These are phyloP conservation scores for Miichthys miiuy DNA, from an alignment of 2,797 vertebrate species.

Conservation along the genomic window DNA sequence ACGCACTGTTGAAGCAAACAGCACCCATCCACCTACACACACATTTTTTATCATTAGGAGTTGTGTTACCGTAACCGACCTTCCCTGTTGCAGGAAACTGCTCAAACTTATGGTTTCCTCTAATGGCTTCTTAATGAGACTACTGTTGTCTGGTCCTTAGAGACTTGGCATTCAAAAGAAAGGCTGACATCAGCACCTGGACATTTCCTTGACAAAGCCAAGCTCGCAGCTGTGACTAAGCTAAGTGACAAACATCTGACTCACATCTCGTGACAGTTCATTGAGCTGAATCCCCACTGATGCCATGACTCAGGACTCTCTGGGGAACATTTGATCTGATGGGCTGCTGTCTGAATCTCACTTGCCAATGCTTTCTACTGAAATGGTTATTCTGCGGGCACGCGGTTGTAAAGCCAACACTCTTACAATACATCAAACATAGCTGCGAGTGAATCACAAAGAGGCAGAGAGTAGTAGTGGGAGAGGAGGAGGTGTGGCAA, in stretches of 20 bases:
- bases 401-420: background rate
- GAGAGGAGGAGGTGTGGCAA: slow-evolving; percentile 34
- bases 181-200: slow-evolving; percentile 57
- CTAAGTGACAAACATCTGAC: slow-evolving; percentile 63
- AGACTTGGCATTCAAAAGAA: slow-evolving; percentile 31
- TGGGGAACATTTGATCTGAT: slow-evolving; percentile 19
- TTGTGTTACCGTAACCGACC: background rate
- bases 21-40: background rate
- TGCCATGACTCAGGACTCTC: slow-evolving; percentile 64
- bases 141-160: background rate
- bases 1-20: background rate
- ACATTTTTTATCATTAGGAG: slow-evolving; percentile 8
- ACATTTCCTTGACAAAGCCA: slow-evolving; percentile 46
- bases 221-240: slow-evolving; percentile 65
- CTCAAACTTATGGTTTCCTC: slow-evolving; percentile 1
- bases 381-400: slow-evolving; percentile 30
- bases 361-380: slow-evolving; percentile 29
- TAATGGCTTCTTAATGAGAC: slow-evolving; percentile 29
- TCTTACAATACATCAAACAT: slow-evolving; percentile 28
- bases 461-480: slow-evolving; percentile 1
- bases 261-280: slow-evolving; percentile 65
- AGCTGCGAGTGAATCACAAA: slow-evolving; percentile 59
- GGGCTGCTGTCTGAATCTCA: slow-evolving; percentile 30
- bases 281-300: slow-evolving; percentile 43
- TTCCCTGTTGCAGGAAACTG: background rate